phyloP scores from a whole-genome alignment of 2,888 invertebrate species.

The Tridacna gigas region DNA sequence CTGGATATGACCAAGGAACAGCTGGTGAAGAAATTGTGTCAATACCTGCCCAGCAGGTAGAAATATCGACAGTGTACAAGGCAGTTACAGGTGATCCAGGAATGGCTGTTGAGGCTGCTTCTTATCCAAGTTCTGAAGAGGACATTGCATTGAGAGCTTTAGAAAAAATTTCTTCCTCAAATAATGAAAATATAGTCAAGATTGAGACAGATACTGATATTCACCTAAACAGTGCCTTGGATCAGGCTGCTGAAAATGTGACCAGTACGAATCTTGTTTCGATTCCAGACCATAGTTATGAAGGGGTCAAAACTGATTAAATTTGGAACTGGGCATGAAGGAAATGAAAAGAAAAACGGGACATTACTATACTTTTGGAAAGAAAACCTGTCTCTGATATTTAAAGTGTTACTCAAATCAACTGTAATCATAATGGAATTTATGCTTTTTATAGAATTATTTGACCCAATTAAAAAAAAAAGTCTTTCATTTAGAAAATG shows the following conservation, averaged over 20 bases:
- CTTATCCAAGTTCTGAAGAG: not conserved
- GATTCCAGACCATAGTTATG: not conserved
- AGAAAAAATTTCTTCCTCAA: not conserved
- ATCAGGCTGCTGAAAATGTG: not conserved
- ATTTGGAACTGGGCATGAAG: too few species aligned
- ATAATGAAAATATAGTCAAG: not conserved
- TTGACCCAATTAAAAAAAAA: too few species aligned
- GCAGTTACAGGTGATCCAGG: not conserved
- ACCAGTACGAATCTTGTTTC: not conserved
- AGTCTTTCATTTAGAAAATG: too few species aligned
- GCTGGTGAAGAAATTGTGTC: constrained; percentile 46
- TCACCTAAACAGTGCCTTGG: not conserved
- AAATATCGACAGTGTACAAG: constrained; percentile 26
- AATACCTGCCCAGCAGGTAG: constrained; percentile 45
- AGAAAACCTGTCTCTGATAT: too few species aligned
- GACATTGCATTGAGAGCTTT: constrained; percentile 14
- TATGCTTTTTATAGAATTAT: too few species aligned
- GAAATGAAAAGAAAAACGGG: too few species aligned
- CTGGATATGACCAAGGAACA: constrained; percentile 28
- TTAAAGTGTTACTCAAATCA: too few species aligned
- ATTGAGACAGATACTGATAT: not conserved
- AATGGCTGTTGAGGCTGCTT: not conserved
- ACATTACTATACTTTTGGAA: too few species aligned
- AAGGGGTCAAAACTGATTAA: not conserved
- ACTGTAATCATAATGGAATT: too few species aligned